phyloP scores from a whole-genome alignment of 2,113 vertebrate species.

The Hyperopisus bebe region DNA sequence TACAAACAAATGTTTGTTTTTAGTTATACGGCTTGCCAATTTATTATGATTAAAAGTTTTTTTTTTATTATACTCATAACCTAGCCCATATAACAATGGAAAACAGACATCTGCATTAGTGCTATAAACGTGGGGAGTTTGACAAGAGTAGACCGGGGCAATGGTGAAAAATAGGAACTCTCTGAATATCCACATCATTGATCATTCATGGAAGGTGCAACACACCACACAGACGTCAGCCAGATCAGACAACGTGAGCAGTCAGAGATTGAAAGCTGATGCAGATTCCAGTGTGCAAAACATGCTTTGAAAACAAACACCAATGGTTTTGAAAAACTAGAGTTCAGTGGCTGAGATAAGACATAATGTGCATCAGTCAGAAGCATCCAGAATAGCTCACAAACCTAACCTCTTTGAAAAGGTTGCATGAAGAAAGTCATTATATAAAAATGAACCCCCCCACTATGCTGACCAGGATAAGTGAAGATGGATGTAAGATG shows the following conservation, averaged over 20 bases:
- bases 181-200: slow-evolving; percentile 4
- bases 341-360: background rate
- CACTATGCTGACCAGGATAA: background rate
- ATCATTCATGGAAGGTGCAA: background rate
- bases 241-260: background rate
- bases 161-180: background rate
- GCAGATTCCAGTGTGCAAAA: background rate
- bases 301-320: background rate
- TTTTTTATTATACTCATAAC: background rate
- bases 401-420: background rate
- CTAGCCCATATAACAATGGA: background rate
- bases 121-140: background rate
- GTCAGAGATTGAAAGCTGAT: background rate
- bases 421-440: background rate
- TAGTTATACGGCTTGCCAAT: background rate
- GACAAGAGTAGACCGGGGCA: background rate
- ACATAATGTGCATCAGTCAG: background rate
- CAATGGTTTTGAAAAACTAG: background rate
- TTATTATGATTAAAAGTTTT: background rate
- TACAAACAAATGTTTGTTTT: background rate
- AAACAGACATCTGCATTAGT: background rate
- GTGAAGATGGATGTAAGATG: background rate
- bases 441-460: background rate
- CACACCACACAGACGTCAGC: background rate
- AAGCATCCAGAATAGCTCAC: background rate